These are phyloP conservation scores for Gryon sp. DNA, from an alignment of 1,140 invertebrate species.

Conservation along the genomic window DNA sequence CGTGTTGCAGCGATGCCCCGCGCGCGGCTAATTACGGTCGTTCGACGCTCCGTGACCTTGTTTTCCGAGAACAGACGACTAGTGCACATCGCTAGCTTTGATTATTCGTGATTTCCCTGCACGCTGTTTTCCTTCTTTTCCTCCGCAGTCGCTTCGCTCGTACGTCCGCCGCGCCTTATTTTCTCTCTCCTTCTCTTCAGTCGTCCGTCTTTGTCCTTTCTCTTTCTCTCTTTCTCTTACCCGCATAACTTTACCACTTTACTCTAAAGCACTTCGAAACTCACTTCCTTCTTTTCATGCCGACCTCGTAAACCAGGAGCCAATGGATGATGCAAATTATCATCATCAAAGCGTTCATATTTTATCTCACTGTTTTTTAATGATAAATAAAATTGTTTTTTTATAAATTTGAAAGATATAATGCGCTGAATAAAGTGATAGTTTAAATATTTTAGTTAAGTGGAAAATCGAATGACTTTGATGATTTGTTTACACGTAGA, in stretches of 20 bases:
- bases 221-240: too few species aligned
- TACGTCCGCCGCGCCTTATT: conserved; percentile 29
- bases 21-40: conserved; percentile 38
- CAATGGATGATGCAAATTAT: conserved; percentile 55
- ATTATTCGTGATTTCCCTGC: conserved; percentile 53
- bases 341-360: conserved; percentile 39
- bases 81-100: conserved; percentile 26
- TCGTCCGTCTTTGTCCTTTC: too few species aligned
- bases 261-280: conserved; percentile 28
- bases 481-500: too few species aligned
- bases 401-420: too few species aligned
- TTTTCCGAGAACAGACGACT: conserved; percentile 45
- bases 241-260: conserved; percentile 47
- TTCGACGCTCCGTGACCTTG: conserved; percentile 45
- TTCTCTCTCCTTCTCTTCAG: too few species aligned
- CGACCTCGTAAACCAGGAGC: conserved; percentile 60
- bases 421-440: too few species aligned
- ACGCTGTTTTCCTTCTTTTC: conserved; percentile 43
- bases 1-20: not conserved
- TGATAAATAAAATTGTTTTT: too few species aligned
- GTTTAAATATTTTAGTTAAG: too few species aligned
- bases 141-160: not conserved
- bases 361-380: conserved; percentile 41
- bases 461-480: too few species aligned
- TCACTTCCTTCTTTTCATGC: conserved; percentile 63